Evolutionary conservation across 2,797 vertebrate species (phyloP).

Genomic region (Hydrocynus forskahlii): DNA sequence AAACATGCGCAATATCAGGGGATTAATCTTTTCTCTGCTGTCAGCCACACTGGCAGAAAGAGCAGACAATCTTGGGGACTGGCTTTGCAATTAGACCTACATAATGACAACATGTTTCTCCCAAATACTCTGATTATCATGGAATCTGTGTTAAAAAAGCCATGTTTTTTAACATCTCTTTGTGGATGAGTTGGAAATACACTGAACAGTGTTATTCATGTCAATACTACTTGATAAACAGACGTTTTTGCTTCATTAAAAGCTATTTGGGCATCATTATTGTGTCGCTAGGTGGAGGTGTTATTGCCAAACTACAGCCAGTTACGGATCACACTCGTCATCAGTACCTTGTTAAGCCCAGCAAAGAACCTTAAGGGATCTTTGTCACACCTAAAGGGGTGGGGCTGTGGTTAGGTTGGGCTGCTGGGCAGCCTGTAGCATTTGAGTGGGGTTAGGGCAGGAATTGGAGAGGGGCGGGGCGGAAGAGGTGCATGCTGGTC

Average conservation of each 20-base stretch:
- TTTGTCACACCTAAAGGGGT: slow-evolving; percentile 23
- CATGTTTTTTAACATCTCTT: not conserved
- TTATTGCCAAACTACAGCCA: slow-evolving; percentile 7
- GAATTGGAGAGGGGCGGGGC: slow-evolving; percentile 47
- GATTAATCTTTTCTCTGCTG: slow-evolving; percentile 31
- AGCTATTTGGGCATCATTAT: slow-evolving; percentile 1
- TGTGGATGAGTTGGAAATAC: not conserved
- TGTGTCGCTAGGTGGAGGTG: slow-evolving; percentile 18
- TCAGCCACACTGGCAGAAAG: slow-evolving; percentile 30
- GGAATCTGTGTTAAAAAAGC: not conserved
- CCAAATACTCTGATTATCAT: not conserved
- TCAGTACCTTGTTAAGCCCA: slow-evolving; percentile 24
- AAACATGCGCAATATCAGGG: slow-evolving; percentile 49
- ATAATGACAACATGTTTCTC: not conserved
- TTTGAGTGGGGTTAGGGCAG: slow-evolving; percentile 41
- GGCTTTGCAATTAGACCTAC: not conserved
- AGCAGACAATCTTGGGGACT: slow-evolving; percentile 26
- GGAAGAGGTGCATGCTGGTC: slow-evolving; percentile 67
- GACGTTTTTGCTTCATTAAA: not conserved
- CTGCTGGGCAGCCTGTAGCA: slow-evolving; percentile 18
- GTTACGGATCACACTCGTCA: not conserved
- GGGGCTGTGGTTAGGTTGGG: slow-evolving; percentile 25
- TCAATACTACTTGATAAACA: not conserved
- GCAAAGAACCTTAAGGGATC: slow-evolving; percentile 48
- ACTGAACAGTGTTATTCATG: not conserved